phyloP scores from a whole-genome alignment of 1,140 invertebrate species.

The Drosophila paulistorum region DNA sequence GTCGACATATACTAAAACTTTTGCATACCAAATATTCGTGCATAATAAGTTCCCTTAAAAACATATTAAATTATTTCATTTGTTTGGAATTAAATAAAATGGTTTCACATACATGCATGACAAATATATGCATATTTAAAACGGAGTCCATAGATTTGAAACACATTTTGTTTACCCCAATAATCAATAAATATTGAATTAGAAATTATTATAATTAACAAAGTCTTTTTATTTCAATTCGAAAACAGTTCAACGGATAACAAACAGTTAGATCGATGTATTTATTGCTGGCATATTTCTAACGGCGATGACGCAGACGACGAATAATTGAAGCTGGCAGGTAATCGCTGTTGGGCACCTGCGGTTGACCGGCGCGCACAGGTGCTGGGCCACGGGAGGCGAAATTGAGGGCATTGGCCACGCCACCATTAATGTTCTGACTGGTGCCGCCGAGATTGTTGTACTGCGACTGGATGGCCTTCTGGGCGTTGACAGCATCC shows the following conservation, averaged over 20 bases:
- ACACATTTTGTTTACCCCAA: too few relatives aligned
- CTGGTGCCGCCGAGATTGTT: slow-evolving; percentile 66
- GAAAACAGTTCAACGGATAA: slow-evolving; percentile 33
- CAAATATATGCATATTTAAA: too few relatives aligned
- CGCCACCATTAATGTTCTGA: slow-evolving; percentile 68
- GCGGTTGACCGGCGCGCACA: slow-evolving; percentile 8
- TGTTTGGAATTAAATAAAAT: too few relatives aligned
- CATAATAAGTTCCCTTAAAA: too few relatives aligned
- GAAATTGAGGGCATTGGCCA: slow-evolving; percentile 76
- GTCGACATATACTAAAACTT: too few relatives aligned
- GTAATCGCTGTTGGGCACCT: slow-evolving; percentile 59
- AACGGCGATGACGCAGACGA: slow-evolving; percentile 63
- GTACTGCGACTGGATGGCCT: slow-evolving; percentile 69
- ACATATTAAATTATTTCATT: too few relatives aligned
- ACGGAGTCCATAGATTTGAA: too few relatives aligned
- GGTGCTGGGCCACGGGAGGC: slow-evolving; percentile 62
- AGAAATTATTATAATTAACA: slow-evolving; percentile 9
- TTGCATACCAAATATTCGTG: too few relatives aligned
- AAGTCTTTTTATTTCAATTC: slow-evolving; percentile 41
- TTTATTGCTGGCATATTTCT: neutral
- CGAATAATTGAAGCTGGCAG: slow-evolving; percentile 69
- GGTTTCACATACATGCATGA: too few relatives aligned
- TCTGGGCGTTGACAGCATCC: slow-evolving; percentile 72
- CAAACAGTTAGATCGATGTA: neutral
- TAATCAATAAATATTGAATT: neutral